Base-by-base conservation (phyloP, 2,113 vertebrate genomes). In the Caretta caretta region DNA sequence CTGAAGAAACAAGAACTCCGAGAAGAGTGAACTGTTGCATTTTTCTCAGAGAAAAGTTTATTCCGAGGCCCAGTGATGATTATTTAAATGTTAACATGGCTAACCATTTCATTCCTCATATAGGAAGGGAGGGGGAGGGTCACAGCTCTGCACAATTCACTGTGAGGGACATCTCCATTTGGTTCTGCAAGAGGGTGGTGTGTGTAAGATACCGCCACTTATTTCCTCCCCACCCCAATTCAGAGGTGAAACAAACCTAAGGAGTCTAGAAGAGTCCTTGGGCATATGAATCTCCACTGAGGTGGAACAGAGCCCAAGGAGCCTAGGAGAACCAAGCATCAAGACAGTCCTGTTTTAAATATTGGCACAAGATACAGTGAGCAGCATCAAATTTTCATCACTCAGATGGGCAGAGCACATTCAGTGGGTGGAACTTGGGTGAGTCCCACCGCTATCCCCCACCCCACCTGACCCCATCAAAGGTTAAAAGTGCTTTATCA, bases 221-320 rank as follows among this genome's bases (percentile, higher is more conserved):
- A 84, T 65, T 7, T 42, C 35, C n/a, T 88, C 65, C 10, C 4
- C 65, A 42, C 72, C 38, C 20, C 20, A 11, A 13, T 81, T 31
- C 20, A 3, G 1, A 0, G 4, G 5, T 27, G 75, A 4, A 2
- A 4, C 75, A 50, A 9, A 13, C n/a, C 27, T 13, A 9, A 12
- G 17, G 84, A 17, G 38, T 14, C 8, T 0, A 0, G 25, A 12
- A 38, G 27, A 62, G 22, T 1, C 0, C 12, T 8, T 1, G 25
- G 29, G 78, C 35, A 49, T 25, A 72, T 16, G 6, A n/a, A 48
- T 8, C 5, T 12, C 10, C 50, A 42, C 0, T 9, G 16, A 16
- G 48, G 7, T 51, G 0, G 0, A 10, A 56, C 35, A 38, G 24
- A 82, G 6, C n/a, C 25, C 75, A 46, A 57, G 62, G 10, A 3